Conservation (phyloP, 1,140 invertebrate species). For the Drepana arcuata region DNA sequence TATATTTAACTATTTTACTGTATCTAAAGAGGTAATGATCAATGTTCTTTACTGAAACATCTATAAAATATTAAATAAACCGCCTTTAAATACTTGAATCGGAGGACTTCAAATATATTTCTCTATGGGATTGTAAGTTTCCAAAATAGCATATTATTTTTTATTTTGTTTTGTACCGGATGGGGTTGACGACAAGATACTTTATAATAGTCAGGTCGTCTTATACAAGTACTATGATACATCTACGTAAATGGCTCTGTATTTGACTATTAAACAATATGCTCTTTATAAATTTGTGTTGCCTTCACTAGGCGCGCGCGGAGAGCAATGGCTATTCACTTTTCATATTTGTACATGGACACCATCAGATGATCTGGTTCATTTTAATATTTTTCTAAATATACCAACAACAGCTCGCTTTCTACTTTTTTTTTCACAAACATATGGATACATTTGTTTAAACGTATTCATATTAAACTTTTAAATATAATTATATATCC, state of each 20-base stretch:
- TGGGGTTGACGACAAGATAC: constrained; percentile 27
- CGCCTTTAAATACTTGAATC: constrained; percentile 29
- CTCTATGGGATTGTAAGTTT: constrained; percentile 37
- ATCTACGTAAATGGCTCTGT: constrained; percentile 58
- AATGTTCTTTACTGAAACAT: constrained; percentile 35
- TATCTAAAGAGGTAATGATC: constrained; percentile 59
- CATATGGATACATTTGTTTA: constrained; percentile 54
- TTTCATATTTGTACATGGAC: constrained; percentile 66
- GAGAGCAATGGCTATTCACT: constrained; percentile 51
- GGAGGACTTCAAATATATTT: constrained; percentile 53
- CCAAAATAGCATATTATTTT: constrained; percentile 44
- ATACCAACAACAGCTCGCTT: constrained; percentile 70
- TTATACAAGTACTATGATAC: constrained; percentile 32
- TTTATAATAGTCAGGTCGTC: neutral
- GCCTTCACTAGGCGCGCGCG: constrained; percentile 29
- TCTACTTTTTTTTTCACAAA: constrained; percentile 48
- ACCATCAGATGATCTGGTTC: constrained; percentile 70
- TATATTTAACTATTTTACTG: constrained; percentile 57
- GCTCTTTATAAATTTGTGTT: constrained; percentile 55
- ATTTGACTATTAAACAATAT: constrained; percentile 67
- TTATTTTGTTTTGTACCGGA: constrained; percentile 61
- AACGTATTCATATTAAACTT: constrained; percentile 66
- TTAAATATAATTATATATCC: constrained; percentile 70
- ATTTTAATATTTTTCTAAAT: constrained; percentile 69
- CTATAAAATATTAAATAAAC: constrained; percentile 55